These are phyloP conservation scores for Caiman crocodilus DNA, from an alignment of 2,797 vertebrate genomes.

Conservation along the genomic window DNA sequence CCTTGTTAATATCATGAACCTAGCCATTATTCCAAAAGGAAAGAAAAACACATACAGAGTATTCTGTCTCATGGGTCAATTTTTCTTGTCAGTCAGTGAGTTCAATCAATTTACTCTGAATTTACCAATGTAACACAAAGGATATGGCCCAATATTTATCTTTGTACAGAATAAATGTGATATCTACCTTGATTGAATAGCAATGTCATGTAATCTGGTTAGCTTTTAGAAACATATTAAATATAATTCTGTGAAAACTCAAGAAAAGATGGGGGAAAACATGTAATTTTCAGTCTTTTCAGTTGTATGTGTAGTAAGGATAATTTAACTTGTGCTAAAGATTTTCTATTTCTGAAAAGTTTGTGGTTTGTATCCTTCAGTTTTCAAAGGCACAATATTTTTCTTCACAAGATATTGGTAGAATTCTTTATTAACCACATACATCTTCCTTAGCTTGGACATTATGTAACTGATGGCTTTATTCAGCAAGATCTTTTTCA, in stretches of 20 bases:
- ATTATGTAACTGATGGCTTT: not conserved
- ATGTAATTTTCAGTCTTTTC: not conserved
- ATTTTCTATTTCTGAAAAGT: not conserved
- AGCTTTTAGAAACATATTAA: not conserved
- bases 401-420: not conserved
- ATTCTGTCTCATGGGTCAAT: not conserved
- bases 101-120: not conserved
- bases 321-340: not conserved
- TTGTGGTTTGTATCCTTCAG: not conserved
- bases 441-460: not conserved
- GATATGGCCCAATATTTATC: not conserved
- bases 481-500: not conserved
- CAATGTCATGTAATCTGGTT: not conserved
- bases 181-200: not conserved
- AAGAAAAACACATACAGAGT: not conserved
- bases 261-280: not conserved
- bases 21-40: not conserved
- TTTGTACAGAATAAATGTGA: not conserved
- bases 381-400: not conserved
- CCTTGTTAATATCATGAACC: constrained; percentile 4
- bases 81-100: not conserved
- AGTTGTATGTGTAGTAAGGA: not conserved
- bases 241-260: not conserved
- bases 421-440: not conserved
- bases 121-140: not conserved